A percentile compares a stretch with the other conserved stretches of the same genome.
These are phyloP conservation scores for Ophion costatus DNA, from an alignment of 2,888 invertebrate genomes.

Conservation along the genomic window DNA sequence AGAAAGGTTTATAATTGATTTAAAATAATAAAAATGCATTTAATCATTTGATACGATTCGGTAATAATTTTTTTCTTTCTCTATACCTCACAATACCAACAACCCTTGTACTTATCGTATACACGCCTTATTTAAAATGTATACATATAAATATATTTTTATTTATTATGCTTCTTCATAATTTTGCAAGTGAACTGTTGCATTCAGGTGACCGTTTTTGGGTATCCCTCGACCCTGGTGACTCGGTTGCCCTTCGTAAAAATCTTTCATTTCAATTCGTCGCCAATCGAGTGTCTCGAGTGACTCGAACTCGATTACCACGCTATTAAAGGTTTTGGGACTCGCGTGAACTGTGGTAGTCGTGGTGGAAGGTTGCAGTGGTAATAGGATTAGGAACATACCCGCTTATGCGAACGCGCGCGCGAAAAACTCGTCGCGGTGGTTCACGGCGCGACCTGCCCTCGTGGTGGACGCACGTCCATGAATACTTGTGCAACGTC, in stretches of 20 bases:
- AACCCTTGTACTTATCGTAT: no score
- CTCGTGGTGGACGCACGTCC: constrained; percentile 22
- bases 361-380: constrained; percentile 63
- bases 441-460: constrained; percentile 2
- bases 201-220: not conserved
- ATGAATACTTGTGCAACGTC: not conserved
- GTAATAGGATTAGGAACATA: constrained; percentile 68
- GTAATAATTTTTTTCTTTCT: no score
- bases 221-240: not conserved
- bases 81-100: no score
- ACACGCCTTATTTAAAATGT: no score
- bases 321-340: constrained; percentile 67
- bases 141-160: no score
- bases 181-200: no score
- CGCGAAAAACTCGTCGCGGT: constrained; percentile 38
- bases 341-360: constrained; percentile 41
- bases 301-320: constrained; percentile 69
- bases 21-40: not conserved
- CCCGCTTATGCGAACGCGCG: constrained; percentile 64
- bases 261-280: constrained; percentile 41
- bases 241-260: not conserved
- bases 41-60: no score
- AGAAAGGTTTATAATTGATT: not conserved
- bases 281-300: constrained; percentile 60
- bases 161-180: no score